Evolutionary conservation across 2,113 vertebrate genomes (phyloP).

Genomic region (Polypterus bichir): DNA sequence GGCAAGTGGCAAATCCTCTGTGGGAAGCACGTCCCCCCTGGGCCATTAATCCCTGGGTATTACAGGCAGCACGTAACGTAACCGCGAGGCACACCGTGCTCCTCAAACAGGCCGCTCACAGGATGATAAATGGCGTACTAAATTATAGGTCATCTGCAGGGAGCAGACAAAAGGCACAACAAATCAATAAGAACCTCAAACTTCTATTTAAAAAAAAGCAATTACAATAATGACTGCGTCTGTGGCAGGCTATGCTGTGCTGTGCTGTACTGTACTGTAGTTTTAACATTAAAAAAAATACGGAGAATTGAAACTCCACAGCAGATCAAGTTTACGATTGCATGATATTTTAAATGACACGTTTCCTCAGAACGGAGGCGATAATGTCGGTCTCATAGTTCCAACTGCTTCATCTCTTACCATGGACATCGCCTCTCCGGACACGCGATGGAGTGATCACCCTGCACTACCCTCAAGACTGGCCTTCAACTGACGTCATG

Average conservation of each 20-base stretch:
- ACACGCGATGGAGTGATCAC: no score
- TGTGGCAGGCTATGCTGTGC: not conserved
- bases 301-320: no score
- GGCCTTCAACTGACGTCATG: no score
- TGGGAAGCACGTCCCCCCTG: no score
- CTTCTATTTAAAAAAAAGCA: conserved; percentile 21
- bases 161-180: conserved; percentile 17
- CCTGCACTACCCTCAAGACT: no score
- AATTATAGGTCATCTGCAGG: conserved; percentile 23
- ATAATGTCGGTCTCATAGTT: no score
- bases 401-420: no score
- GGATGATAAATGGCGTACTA: conserved; percentile 23
- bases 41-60: conserved; percentile 13
- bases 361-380: no score
- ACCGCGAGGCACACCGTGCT: conserved; percentile 23
- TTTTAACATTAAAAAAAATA: not conserved
- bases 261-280: not conserved
- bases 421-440: no score
- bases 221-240: conserved; percentile 21
- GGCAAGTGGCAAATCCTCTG: no score
- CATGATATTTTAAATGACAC: no score
- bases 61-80: conserved; percentile 17
- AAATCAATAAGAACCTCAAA: conserved; percentile 27
- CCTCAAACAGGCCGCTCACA: conserved; percentile 16
- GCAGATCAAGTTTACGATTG: no score